These are phyloP conservation scores for Spicauda simplicius DNA, from an alignment of 2,888 invertebrate species.

Conservation along the genomic window DNA sequence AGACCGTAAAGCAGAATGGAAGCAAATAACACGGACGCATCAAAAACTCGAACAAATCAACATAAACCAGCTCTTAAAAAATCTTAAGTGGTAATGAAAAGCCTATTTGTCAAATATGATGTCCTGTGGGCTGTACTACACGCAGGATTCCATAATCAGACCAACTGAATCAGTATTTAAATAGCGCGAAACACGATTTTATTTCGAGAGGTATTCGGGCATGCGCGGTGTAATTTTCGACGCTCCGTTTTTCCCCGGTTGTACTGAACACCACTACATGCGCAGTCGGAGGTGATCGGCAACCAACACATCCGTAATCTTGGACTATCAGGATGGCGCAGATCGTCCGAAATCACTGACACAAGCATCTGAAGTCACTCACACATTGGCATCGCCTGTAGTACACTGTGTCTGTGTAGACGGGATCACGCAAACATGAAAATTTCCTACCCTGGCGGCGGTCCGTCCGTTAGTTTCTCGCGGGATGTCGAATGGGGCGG, in stretches of 20 bases:
- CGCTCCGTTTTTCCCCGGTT: constrained; percentile 57
- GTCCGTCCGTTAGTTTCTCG: constrained; percentile 63
- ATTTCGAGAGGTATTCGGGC: constrained; percentile 58
- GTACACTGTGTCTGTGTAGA: constrained; percentile 48
- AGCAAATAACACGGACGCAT: constrained; percentile 16
- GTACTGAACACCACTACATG: constrained; percentile 58
- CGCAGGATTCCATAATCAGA: constrained; percentile 54
- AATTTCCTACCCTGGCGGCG: constrained; percentile 61
- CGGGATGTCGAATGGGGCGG: constrained; percentile 38
- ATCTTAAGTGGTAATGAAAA: constrained; percentile 1
- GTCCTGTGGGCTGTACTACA: constrained; percentile 13
- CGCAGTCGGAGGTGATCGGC: constrained; percentile 60
- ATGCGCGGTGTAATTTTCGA: constrained; percentile 56
- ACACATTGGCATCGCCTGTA: constrained; percentile 49
- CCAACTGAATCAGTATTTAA: constrained; percentile 61
- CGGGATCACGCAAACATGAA: constrained; percentile 60
- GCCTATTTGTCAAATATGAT: constrained; percentile 14
- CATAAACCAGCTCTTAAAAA: constrained; percentile 10
- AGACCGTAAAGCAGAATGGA: constrained; percentile 14
- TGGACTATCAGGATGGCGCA: constrained; percentile 49
- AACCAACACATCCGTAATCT: constrained; percentile 55
- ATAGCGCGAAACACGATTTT: constrained; percentile 66
- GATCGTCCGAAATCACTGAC: constrained; percentile 61
- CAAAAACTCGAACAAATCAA: constrained; percentile 12
- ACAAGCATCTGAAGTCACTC: constrained; percentile 57